phyloP scores from a whole-genome alignment of 2,888 invertebrate genomes.

The Brenthis ino region DNA sequence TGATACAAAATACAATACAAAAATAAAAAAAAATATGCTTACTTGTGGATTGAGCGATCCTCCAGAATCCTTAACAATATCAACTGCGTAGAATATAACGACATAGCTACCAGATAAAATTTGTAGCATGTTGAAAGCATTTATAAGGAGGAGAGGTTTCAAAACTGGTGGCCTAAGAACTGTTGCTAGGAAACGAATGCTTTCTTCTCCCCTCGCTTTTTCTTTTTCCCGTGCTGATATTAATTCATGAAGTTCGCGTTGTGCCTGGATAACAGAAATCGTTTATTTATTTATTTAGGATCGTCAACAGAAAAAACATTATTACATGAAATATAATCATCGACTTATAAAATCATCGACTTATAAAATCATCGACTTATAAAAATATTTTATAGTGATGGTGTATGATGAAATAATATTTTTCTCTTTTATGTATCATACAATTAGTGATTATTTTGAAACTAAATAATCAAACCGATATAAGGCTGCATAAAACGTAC shows the following conservation, averaged over 20 bases:
- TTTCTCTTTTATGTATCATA: too few relatives aligned
- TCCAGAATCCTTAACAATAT: slow-evolving; percentile 84
- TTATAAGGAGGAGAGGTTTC: slow-evolving; percentile 88
- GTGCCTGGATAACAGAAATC: slow-evolving; percentile 66
- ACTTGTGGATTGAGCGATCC: slow-evolving; percentile 70
- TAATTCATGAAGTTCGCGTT: slow-evolving; percentile 84
- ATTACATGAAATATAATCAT: too few relatives aligned
- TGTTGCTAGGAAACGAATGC: slow-evolving; percentile 77
- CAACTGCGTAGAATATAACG: slow-evolving; percentile 90
- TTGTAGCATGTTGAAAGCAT: slow-evolving; percentile 87
- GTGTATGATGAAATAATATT: too few relatives aligned
- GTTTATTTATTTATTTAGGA: neutral
- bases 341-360: neutral
- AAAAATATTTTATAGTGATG: neutral
- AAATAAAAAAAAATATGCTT: slow-evolving; percentile 41
- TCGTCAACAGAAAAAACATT: too few relatives aligned
- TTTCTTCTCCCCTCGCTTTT: slow-evolving; percentile 70
- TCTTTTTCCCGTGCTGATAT: slow-evolving; percentile 83
- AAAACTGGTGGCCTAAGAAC: slow-evolving; percentile 83
- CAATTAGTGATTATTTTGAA: too few relatives aligned
- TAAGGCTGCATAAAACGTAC: too few relatives aligned
- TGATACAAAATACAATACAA: too few relatives aligned
- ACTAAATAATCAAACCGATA: too few relatives aligned
- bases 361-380: neutral
- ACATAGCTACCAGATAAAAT: slow-evolving; percentile 89